Base-by-base conservation (phyloP, 2,888 invertebrate genomes). In the Limnephilus marmoratus region DNA sequence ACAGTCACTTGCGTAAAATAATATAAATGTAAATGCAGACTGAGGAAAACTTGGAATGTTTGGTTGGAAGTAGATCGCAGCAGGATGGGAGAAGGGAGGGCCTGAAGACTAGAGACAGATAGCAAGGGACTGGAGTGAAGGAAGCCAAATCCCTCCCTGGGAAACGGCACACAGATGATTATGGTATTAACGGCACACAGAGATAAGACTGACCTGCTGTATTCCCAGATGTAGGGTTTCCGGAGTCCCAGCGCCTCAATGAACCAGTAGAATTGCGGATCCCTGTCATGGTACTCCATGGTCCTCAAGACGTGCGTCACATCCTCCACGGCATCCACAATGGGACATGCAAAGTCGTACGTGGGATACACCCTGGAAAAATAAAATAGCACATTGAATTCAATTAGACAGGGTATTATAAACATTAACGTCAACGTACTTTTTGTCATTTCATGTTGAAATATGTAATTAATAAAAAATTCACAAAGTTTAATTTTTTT, bases 261-360 rank as follows among this genome's bases (percentile, higher is more conserved):
- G 94, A 99, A 98, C 99, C 99, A 99, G 95, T 98, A 99, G 96
- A 99, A 99, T 96, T 99, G 99, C 80, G 98, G 98, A 95, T 99
- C 99, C 45, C 99, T 96, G 95, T 99, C 99, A 94, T 99, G 99
- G 95, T 99, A 99, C 96, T 99, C 99, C 96, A 99, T 99, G 0
- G 99, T 99, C 89, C 99, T 97, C 90, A 99, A 96, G 0, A 99
- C 99, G 95, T 99, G 99, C 0, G 99, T 99, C 31, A 99, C 99
- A 91, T 98, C 98, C 96, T 99, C 99, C 90, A 99, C 97, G 29
- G 99, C 98, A 95, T 99, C 99, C 90, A 99, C 99, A 94, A 99
- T 99, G 0, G 99, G 99, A 95, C 99, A 99, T 0, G 99, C 99
- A 96, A 99, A 99, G 96, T 99, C 99, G 95, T 99, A 99, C 0